Evolutionary conservation across 2,888 invertebrate species (phyloP).

Genomic region (Chironomus tentans): DNA sequence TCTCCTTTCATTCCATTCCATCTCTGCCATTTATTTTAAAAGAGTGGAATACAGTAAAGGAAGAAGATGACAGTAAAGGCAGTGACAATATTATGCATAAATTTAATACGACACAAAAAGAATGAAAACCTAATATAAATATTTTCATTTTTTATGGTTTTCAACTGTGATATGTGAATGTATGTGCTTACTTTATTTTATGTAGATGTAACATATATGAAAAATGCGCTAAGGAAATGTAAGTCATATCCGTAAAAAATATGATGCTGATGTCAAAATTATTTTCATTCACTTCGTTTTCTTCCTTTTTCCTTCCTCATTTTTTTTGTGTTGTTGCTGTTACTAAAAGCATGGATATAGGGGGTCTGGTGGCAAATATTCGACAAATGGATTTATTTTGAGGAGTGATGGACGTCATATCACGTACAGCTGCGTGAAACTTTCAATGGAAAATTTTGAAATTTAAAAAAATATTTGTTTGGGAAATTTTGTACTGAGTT

Average conservation of each 20-base stretch:
- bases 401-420: too few relatives aligned
- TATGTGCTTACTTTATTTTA: not conserved
- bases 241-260: constrained; percentile 15
- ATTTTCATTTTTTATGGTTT: constrained; percentile 22
- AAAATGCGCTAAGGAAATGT: constrained; percentile 22
- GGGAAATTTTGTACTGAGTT: too few relatives aligned
- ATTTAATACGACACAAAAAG: constrained; percentile 6
- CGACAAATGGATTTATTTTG: too few relatives aligned
- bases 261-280: not conserved
- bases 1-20: not conserved
- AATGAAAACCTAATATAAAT: constrained; percentile 21
- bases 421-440: too few relatives aligned
- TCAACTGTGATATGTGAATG: constrained; percentile 7
- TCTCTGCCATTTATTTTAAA: not conserved
- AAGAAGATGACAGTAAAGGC: not conserved
- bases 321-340: too few relatives aligned
- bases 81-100: constrained; percentile 21
- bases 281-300: too few relatives aligned
- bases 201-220: not conserved
- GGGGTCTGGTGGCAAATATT: too few relatives aligned
- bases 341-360: too few relatives aligned
- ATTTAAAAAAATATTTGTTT: too few relatives aligned
- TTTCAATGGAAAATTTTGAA: too few relatives aligned
- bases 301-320: too few relatives aligned
- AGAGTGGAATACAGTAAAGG: not conserved